Base-by-base conservation (phyloP, 2,888 invertebrate species). In the Chloroclystis v-ata region DNA sequence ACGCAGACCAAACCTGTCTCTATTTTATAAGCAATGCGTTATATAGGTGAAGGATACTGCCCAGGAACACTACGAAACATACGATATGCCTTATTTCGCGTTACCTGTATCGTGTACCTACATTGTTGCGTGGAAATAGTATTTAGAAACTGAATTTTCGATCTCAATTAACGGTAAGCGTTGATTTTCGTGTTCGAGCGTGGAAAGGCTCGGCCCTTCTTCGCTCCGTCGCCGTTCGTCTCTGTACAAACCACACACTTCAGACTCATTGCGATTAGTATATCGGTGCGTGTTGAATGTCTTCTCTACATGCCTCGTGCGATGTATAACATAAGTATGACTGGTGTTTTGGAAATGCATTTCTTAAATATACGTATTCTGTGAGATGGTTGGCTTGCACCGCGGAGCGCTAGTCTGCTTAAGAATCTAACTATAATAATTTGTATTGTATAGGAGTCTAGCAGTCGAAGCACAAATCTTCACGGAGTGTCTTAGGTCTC, bases 131-230 rank as follows among this genome's bases (percentile, higher is more conserved):
- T 70, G 65, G 71, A 75, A 57, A 79, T 82, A 83, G 75, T 78
- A 69, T 79, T 79, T 82, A 81, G 75, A 79, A 70, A 63, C 67
- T 81, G 75, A 82, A 76, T 75, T 75, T 78, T 77, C 80, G 86
- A 87, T 87, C 86, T 87, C 85, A 86, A 78, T 79, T 78, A 82
- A 72, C 78, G 72, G 66, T 84, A 82, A 83, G 84, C 75, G 73
- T 78, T 77, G 71, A 78, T 78, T 63, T 77, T 72, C 72, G 65
- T 68, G 69, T 68, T 60, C 58, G 60, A 72, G 67, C 57, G 65
- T 69, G 67, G 65, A 68, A 67, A 64, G 68, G 52, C 59, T 56
- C 43, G 43, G 12, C 50, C 52, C 47, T 53, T 28, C 52, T 38
- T 57, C 40, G 44, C 47, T 14, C 11, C 7, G 35, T 35, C 20